Evolutionary conservation across 2,888 invertebrate genomes (phyloP).

Genomic region (Orthonevra nobilis): DNA sequence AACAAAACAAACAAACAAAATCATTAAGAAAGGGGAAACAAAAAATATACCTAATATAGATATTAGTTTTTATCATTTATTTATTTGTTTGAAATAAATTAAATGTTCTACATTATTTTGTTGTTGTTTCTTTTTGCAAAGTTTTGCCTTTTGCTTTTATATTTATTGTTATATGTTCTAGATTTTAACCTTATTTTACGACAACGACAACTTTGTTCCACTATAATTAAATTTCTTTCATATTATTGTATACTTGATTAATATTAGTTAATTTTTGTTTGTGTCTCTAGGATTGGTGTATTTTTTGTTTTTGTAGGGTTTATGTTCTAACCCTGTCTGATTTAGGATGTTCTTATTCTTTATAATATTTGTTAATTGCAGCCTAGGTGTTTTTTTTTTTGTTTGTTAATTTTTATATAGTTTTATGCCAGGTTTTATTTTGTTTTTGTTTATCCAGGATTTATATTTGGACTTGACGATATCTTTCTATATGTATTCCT

Average conservation of each 20-base stretch:
- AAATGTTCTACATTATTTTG: constrained; percentile 62
- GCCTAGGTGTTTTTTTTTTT: constrained; percentile 55
- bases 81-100: constrained; percentile 39
- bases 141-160: constrained; percentile 27
- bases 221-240: constrained; percentile 55
- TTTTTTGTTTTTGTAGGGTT: constrained; percentile 31
- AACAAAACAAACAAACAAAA: constrained; percentile 47
- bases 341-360: constrained; percentile 53
- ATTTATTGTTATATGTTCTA: constrained; percentile 65
- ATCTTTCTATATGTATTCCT: constrained; percentile 50
- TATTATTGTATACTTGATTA: constrained; percentile 67
- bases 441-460: constrained; percentile 43
- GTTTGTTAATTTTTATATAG: constrained; percentile 58
- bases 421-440: constrained; percentile 48
- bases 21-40: constrained; percentile 24
- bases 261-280: constrained; percentile 47
- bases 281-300: constrained; percentile 65
- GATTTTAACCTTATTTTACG: constrained; percentile 65
- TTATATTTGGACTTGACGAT: constrained; percentile 59
- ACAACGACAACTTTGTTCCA: constrained; percentile 68
- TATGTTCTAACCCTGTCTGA: constrained; percentile 44
- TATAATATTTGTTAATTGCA: constrained; percentile 55
- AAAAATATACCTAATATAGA: constrained; percentile 69
- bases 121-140: constrained; percentile 46
- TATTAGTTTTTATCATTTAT: constrained; percentile 53